These are phyloP conservation scores for Eclectus roratus DNA, from an alignment of 2,113 vertebrate genomes.

Conservation along the genomic window DNA sequence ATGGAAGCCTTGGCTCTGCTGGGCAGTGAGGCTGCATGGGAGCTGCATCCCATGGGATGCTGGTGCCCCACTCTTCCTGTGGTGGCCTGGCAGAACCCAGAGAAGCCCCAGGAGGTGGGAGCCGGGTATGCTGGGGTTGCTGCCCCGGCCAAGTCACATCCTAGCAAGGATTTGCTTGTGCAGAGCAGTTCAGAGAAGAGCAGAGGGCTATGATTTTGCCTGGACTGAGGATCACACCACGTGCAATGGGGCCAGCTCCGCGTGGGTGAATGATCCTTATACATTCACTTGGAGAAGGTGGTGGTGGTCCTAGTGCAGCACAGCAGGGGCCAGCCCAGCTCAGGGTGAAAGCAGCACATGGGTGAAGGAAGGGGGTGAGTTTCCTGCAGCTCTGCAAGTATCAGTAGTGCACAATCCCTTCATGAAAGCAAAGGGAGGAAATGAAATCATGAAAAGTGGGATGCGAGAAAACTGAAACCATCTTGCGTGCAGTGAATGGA, in stretches of 20 bases:
- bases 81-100: not conserved
- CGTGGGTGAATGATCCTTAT: not conserved
- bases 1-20: not conserved
- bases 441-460: not conserved
- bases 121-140: not conserved
- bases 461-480: not conserved
- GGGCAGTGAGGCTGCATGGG: not conserved
- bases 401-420: not conserved
- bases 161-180: not conserved
- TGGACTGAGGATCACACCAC: not conserved
- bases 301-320: not conserved
- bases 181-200: not conserved
- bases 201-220: conserved; percentile 2
- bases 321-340: not conserved
- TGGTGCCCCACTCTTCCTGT: not conserved
- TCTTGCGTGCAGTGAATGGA: accelerated
- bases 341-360: accelerated
- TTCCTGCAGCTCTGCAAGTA: not conserved
- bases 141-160: not conserved
- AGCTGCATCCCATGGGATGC: not conserved
- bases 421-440: not conserved
- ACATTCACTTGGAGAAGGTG: accelerated
- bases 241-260: not conserved
- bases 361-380: not conserved
- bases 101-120: not conserved